Evolutionary conservation across 2,888 invertebrate genomes (phyloP).

Genomic region (Maniola hyperantus): DNA sequence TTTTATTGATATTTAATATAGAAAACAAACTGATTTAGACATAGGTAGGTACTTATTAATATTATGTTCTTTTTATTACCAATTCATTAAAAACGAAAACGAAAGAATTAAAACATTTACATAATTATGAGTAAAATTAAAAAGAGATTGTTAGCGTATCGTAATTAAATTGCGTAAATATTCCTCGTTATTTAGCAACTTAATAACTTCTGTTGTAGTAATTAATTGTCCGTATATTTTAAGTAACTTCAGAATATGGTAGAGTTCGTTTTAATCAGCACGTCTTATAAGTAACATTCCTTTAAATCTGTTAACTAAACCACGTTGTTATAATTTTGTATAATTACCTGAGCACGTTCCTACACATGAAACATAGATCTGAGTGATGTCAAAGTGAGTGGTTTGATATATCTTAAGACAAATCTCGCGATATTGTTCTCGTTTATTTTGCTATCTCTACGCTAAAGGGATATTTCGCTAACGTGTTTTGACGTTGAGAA

Average conservation of each 20-base stretch:
- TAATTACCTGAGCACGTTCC: neutral
- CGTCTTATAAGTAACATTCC: constrained; percentile 30
- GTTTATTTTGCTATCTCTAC: constrained; percentile 60
- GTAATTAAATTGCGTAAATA: constrained; percentile 30
- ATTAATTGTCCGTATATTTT: constrained; percentile 39
- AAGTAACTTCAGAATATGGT: constrained; percentile 33
- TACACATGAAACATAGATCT: neutral
- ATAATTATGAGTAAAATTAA: constrained; percentile 25
- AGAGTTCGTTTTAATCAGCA: constrained; percentile 33
- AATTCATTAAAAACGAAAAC: neutral
- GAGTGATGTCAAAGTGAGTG: constrained; percentile 24
- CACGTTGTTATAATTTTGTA: constrained; percentile 9
- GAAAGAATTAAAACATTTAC: neutral
- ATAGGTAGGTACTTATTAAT: too few relatives aligned
- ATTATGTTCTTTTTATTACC: too few relatives aligned
- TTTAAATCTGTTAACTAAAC: constrained; percentile 1
- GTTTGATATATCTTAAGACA: constrained; percentile 53
- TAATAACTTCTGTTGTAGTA: constrained; percentile 50
- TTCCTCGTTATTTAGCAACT: constrained; percentile 51
- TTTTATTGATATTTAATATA: too few relatives aligned
- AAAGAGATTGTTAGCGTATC: constrained; percentile 45
- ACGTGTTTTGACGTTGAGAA: constrained; percentile 52
- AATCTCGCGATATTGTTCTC: constrained; percentile 45
- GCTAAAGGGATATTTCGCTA: constrained; percentile 69
- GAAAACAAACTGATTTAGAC: too few relatives aligned